Evolutionary conservation across 92 coral and sea anemone species (phyloP).

Genomic region (Palythoa caribaeorum): DNA sequence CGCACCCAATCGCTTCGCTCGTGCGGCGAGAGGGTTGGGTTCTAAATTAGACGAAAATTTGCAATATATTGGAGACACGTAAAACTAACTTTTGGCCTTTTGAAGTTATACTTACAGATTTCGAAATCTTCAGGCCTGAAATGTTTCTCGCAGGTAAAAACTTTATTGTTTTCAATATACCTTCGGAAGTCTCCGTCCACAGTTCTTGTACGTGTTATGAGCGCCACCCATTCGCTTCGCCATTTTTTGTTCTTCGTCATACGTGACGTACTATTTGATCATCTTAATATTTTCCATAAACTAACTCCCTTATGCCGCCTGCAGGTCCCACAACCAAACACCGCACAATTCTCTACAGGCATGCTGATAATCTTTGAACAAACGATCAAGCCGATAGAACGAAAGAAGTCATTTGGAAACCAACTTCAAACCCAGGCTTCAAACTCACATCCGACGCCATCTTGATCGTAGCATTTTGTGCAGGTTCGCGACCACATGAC

Average conservation of each 20-base stretch:
- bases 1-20: too few relatives aligned
- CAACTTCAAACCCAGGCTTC: too few relatives aligned
- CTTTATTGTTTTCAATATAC: constrained; percentile 19
- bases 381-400: constrained; percentile 19
- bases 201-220: constrained; percentile 25
- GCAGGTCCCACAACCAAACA: constrained; percentile 4
- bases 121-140: constrained; percentile 47
- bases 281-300: constrained; percentile 40
- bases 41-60: too few relatives aligned
- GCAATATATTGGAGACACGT: constrained; percentile 20
- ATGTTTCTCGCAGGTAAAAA: constrained; percentile 43
- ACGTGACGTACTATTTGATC: too few relatives aligned
- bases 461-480: constrained; percentile 24
- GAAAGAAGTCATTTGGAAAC: constrained; percentile 2
- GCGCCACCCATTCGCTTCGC: constrained; percentile 20
- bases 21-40: too few relatives aligned
- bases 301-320: constrained; percentile 13
- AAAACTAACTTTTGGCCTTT: constrained; percentile 1
- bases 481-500: constrained; percentile 53
- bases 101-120: constrained; percentile 38
- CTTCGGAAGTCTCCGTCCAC: constrained; percentile 50
- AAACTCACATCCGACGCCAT: constrained; percentile 19
- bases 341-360: background rate
- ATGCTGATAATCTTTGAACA: constrained; percentile 3
- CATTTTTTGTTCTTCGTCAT: constrained; percentile 31